These are phyloP conservation scores for Melieria omissa DNA, from an alignment of 2,888 invertebrate genomes.

Conservation along the genomic window DNA sequence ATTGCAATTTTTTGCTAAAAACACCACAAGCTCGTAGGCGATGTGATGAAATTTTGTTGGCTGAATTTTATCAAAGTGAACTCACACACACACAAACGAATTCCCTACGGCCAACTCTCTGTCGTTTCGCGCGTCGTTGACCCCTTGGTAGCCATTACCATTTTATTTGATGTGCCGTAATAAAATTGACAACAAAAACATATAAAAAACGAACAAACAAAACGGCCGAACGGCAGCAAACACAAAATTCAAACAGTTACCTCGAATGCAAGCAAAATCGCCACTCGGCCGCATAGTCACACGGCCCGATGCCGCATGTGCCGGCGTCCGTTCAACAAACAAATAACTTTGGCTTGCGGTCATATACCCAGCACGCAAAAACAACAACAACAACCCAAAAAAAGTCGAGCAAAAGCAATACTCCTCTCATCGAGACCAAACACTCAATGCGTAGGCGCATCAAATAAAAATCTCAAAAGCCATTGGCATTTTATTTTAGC, in stretches of 20 bases:
- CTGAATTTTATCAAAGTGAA: no score
- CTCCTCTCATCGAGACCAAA: no score
- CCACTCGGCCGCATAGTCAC: no score
- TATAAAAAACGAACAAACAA: not conserved
- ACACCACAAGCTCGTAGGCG: no score
- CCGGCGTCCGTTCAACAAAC: not conserved
- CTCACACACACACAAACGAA: no score
- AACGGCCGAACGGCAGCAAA: not conserved
- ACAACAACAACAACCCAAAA: not conserved
- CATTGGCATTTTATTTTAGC: not conserved
- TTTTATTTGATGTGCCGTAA: not conserved
- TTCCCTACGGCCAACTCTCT: no score
- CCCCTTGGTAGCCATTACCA: not conserved
- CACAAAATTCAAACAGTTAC: no score
- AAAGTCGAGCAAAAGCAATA: not conserved
- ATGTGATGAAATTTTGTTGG: no score
- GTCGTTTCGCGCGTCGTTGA: no score
- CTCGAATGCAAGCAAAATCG: no score
- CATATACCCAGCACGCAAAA: not conserved
- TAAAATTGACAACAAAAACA: not conserved
- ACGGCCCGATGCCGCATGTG: no score
- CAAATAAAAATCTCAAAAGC: not conserved
- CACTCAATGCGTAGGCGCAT: not conserved
- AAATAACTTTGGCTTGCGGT: conserved; percentile 4
- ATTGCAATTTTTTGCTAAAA: no score